Evolutionary conservation across 1,140 invertebrate genomes (phyloP), one percentile per base, ranked within the genome.

Genomic region (Anastrepha obliqua): DNA sequence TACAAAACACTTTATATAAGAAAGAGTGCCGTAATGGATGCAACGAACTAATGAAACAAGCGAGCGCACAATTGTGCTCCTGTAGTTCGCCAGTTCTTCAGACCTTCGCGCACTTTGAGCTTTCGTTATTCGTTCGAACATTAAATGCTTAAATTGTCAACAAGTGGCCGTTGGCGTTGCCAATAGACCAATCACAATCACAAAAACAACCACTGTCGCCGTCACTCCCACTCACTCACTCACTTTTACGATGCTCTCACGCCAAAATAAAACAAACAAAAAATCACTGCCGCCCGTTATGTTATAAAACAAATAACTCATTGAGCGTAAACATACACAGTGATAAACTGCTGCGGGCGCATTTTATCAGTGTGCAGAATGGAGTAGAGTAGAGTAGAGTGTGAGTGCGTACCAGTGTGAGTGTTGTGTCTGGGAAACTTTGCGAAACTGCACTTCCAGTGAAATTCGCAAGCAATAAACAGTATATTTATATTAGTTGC

Each of bases 121-220:
- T 51, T 81, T 55, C 74, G 47, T n/a, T 6, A 81, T 47, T 55
- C 55, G 55, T 55, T 81, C 74, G 74, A 81, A 81, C 29, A 29
- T 81, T 81, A 81, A 81, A 81, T 81, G 74, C 74, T 81, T 81
- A 9, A 55, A 81, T 44, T 81, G 74, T 81, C 74, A 81, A 81
- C 74, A 81, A 81, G 74, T 81, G 74, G 74, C 74, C 74, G 17
- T 58, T 81, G 47, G 74, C 74, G 55, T 55, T 81, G 74, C 74
- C 74, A 81, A 81, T 81, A 81, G 17, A 17, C 44, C 64, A 67
- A 42, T 51, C 74, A 51, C 44, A 55, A 42, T 44, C 11, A 20
- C 51, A 67, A 5, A n/a, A 3, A 67, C 64, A 67, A 67, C 17
- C 44, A 55, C 9, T 17, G 74, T 29, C 7, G 9, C 74, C 7